Base-by-base conservation (phyloP, 2,797 vertebrate genomes). In the Gymnodraco acuticeps region DNA sequence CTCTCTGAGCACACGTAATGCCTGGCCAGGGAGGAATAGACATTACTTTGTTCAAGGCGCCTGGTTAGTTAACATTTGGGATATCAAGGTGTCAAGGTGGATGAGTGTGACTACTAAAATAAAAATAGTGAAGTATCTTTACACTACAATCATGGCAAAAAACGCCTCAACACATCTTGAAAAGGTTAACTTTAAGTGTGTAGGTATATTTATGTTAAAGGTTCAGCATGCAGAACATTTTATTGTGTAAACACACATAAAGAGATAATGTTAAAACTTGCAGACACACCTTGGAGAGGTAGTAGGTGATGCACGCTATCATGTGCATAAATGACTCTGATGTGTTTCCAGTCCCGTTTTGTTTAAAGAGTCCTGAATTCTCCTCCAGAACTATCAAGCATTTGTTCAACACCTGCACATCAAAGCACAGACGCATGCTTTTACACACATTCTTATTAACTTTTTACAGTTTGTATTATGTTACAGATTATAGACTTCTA, bases 261-360 rank as follows among this genome's bases (percentile, higher is more conserved):
- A 64, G 19, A 54, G 41, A 38, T 7, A 38, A 38, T 38, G 33
- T 38, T 38, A 15, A 54, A 15, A 75, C 12, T 67, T 41, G 58
- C 12, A 75, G 10, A 88, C 80, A 41, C n/a, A 92, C 98, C 97
- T 98, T 98, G 75, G 94, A 94, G 64, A 96, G 81, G 83, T 97
- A 97, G 93, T 95, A 96, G 52, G 96, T 94, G 58, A 95, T 95
- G 84, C 97, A 99, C 70, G 96, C 96, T 75, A 97, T 94, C 96
- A 98, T 98, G 81, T 98, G 97, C 77, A 96, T 93, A 12, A 97
- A 71, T 17, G 95, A 95, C 79, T 97, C 95, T 47, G 92, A 89
- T 70, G 91, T 92, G 41, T 78, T 79, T 79, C 67, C 53, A 8
- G 91, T 59, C 68, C 91, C 95, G 82, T 85, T 96, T 51, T 94